These are phyloP conservation scores for Caenorhabditis tropicalis DNA, from an alignment of 1,140 invertebrate genomes.

Conservation along the genomic window DNA sequence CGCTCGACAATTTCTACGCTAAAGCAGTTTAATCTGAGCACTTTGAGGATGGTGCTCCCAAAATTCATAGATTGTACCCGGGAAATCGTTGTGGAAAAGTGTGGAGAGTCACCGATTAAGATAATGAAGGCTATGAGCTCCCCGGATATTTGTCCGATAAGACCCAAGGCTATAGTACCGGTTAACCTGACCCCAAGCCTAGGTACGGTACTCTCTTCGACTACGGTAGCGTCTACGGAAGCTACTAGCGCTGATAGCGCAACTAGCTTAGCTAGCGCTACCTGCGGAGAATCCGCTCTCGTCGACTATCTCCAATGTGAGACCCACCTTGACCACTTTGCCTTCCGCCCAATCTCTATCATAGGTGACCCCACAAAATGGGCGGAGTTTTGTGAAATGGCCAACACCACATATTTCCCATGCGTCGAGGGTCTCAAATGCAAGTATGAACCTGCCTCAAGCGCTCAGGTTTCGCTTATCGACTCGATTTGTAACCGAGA, in stretches of 20 bases:
- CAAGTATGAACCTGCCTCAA: conserved; percentile 65
- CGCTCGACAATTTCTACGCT: conserved; percentile 66
- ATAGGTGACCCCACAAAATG: conserved; percentile 64
- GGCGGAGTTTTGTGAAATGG: conserved; percentile 63
- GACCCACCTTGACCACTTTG: conserved; percentile 62
- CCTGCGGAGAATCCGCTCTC: conserved; percentile 63
- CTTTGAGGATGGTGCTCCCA: conserved; percentile 63
- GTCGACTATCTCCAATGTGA: conserved; percentile 66
- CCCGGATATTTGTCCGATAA: conserved; percentile 61
- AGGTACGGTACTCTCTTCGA: conserved; percentile 35
- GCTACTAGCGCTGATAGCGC: conserved; percentile 28
- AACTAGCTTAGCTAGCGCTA: no score
- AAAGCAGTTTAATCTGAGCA: conserved; percentile 64
- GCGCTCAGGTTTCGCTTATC: conserved; percentile 61
- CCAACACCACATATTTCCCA: conserved; percentile 58
- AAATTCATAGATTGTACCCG: conserved; percentile 70
- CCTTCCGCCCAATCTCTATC: conserved; percentile 62
- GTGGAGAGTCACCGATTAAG: conserved; percentile 63
- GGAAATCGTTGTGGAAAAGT: conserved; percentile 64
- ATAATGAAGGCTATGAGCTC: conserved; percentile 65
- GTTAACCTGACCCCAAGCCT: conserved; percentile 41
- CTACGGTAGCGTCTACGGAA: background rate
- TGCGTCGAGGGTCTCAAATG: conserved; percentile 63
- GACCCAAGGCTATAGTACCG: conserved; percentile 43
- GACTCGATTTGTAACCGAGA: conserved; percentile 62